These are phyloP conservation scores for Drosophila falleni DNA, from an alignment of 2,888 invertebrate genomes.

Conservation along the genomic window DNA sequence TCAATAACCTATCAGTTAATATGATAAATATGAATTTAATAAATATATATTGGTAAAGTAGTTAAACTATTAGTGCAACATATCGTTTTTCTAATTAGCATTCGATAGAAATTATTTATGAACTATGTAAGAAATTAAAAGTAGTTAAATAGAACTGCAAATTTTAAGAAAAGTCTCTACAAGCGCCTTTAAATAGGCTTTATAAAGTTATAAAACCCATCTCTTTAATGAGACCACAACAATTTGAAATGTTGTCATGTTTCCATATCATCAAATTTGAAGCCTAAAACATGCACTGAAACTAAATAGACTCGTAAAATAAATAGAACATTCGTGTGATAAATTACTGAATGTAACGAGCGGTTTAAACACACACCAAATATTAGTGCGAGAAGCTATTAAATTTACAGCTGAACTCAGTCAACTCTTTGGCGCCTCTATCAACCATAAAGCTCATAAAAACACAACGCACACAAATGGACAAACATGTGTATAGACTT, in stretches of 20 bases:
- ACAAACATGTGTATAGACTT: constrained; percentile 15
- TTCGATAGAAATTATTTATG: too few relatives aligned
- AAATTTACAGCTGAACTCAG: constrained; percentile 37
- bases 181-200: constrained; percentile 29
- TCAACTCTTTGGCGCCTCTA: constrained; percentile 40
- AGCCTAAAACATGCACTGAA: constrained; percentile 38
- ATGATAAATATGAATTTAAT: neutral
- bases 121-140: too few relatives aligned
- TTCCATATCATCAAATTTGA: constrained; percentile 18
- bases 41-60: neutral
- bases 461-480: constrained; percentile 23
- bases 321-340: constrained; percentile 1
- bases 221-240: neutral
- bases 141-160: neutral
- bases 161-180: neutral
- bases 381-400: constrained; percentile 32
- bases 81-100: too few relatives aligned
- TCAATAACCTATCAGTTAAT: neutral
- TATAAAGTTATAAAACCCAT: constrained; percentile 14
- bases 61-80: too few relatives aligned
- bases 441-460: constrained; percentile 33
- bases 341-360: constrained; percentile 7
- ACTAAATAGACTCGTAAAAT: constrained; percentile 1
- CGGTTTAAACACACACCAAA: constrained; percentile 21
- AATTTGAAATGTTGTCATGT: constrained; percentile 12